Conservation (phyloP, 2,888 invertebrate species). For the Ephialtes manifestator region DNA sequence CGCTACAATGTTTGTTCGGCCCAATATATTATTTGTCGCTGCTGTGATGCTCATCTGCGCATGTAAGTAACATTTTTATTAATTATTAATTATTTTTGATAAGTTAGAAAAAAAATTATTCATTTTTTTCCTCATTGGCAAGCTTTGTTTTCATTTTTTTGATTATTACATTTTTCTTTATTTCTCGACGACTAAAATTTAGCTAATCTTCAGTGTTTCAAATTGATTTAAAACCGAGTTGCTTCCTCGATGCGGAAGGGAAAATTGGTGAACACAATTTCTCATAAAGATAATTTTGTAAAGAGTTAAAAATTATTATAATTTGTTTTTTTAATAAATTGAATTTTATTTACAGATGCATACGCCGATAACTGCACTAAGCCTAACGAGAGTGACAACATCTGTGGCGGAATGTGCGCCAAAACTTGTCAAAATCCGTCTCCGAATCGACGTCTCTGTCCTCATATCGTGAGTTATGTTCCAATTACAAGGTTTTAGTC, state of each 20-base stretch:
- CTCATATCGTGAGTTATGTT: not conserved
- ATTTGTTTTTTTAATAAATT: not conserved
- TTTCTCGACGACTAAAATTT: too few relatives aligned
- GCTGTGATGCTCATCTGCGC: not conserved
- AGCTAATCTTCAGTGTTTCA: too few relatives aligned
- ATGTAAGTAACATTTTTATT: not conserved
- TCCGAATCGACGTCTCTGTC: not conserved
- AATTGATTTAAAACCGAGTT: too few relatives aligned
- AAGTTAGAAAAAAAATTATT: too few relatives aligned
- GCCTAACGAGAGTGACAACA: conserved; percentile 16
- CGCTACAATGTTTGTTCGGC: not conserved
- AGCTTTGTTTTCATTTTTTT: too few relatives aligned
- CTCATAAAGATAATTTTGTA: too few relatives aligned
- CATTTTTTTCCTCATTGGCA: too few relatives aligned
- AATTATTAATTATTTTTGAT: too few relatives aligned
- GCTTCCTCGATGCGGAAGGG: too few relatives aligned
- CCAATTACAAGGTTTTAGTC: not conserved
- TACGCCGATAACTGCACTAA: conserved; percentile 13
- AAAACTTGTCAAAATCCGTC: not conserved
- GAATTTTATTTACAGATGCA: conserved; percentile 4
- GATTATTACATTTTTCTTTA: too few relatives aligned
- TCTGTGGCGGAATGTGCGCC: not conserved
- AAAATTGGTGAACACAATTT: too few relatives aligned
- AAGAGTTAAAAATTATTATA: too few relatives aligned
- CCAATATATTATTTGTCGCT: not conserved